Base-by-base conservation (phyloP, 2,797 vertebrate species). In the Syndactyla subalaris region DNA sequence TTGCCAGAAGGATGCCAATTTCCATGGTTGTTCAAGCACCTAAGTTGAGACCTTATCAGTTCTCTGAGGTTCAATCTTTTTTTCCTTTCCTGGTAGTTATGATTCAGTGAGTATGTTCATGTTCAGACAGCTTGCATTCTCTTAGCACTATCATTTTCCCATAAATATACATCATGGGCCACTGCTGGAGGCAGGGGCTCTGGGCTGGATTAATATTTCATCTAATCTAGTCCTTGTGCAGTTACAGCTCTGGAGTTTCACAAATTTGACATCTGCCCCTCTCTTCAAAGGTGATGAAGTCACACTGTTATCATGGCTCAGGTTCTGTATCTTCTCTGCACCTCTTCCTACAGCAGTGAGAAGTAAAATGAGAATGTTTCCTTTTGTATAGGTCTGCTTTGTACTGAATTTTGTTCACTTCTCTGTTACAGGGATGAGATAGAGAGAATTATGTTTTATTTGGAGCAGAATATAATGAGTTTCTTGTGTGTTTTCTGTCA, bases 181-280 rank as follows among this genome's bases (percentile, higher is more conserved):
- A 30, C 51, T 77, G 57, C 43, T 12, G 4, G 61, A 85, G 55
- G 66, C 63, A 74, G 43, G 21, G 72, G 70, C 36, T 49, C 41
- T 45, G 23, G 34, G 5, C 10, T 70, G 68, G 38, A 46, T 88
- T 88, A 88, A 66, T 89, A 92, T 86, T 95, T 91, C 2, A 29
- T 77, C 26, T 71, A 11, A 6, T 62, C 21, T 62, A 32, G 34
- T 58, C 26, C 14, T 75, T n/a, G 21, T 0, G 7, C 29, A 68
- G 45, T n/a, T 48, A 59, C 7, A 75, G 30, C 63, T 65, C 52
- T 68, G 58, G 82, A 75, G 54, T 73, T 79, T 68, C 83, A 59
- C 29, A 68, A 52, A 68, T 52, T 41, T 86, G 73, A 77, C 52
- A 39, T 29, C 26, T 73, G 18, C 4, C 29, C 15, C 12, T 85